Conservation (phyloP, 2,888 invertebrate species). For the Drosophila paucipuncta region DNA sequence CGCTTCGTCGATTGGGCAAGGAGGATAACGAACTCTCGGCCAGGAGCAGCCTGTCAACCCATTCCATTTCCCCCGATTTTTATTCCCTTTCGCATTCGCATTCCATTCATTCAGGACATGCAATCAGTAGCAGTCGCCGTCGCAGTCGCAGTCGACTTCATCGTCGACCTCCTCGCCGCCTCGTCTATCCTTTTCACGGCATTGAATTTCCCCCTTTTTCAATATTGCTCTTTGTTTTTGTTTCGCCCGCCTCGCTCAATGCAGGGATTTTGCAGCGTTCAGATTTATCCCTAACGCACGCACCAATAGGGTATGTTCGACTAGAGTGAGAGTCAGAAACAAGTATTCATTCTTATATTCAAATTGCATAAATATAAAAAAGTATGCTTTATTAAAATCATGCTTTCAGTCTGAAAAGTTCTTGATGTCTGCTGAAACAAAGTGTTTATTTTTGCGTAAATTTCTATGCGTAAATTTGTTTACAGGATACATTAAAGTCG, state of each 20-base stretch:
- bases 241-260: conserved; percentile 30
- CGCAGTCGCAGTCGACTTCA: conserved; percentile 31
- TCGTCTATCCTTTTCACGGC: conserved; percentile 78
- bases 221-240: conserved; percentile 44
- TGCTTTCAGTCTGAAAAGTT: not conserved
- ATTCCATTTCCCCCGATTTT: conserved; percentile 31
- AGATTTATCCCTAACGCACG: conserved; percentile 37
- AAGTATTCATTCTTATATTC: not conserved
- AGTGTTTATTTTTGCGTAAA: not conserved
- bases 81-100: conserved; percentile 14
- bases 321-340: not conserved
- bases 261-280: conserved; percentile 55
- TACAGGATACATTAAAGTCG: conserved; percentile 32
- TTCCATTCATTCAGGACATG: conserved; percentile 31
- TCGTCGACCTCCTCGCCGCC: conserved; percentile 21
- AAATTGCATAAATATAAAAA: not conserved
- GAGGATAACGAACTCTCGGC: conserved; percentile 74
- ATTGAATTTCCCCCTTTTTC: conserved; percentile 75
- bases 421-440: not conserved
- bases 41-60: conserved; percentile 34
- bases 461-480: not conserved
- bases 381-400: not conserved
- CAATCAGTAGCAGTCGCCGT: conserved; percentile 41
- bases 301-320: not conserved
- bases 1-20: conserved; percentile 56